Base-by-base conservation (phyloP, 2,113 vertebrate species). In the Polypterus senegalus region DNA sequence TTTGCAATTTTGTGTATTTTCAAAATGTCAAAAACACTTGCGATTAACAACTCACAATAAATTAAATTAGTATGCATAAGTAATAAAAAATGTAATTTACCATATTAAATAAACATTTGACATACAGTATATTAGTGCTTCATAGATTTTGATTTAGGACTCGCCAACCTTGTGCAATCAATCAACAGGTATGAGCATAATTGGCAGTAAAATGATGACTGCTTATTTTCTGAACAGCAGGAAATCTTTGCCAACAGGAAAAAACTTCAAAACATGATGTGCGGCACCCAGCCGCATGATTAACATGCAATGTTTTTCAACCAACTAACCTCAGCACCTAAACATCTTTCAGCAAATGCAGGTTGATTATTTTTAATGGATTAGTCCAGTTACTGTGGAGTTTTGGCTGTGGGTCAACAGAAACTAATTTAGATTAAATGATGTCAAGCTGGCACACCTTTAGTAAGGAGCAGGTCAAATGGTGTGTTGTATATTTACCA, bases 101-200 rank as follows among this genome's bases (percentile, higher is more conserved):
- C 1, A 27, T 27, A 27, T 27, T 27, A 27, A 27, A 27, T 27
- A 27, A 27, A 27, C 27, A 27, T 27, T 27, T 27, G 27, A 27
- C 27, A 27, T 27, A 27, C 27, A 27, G 27, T 27, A 27, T 27
- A 27, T 27, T 27, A 27, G 27, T 27, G 27, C 27, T 27, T 27
- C 27, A 27, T 27, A 27, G 27, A 27, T 27, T 27, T 27, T 27
- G 27, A 27, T 27, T 27, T 27, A 27, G 27, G 27, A 27, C 27
- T 27, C 27, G 27, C 27, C 27, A 27, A 27, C 27, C 27, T 56
- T 63, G 53, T 57, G 49, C 49, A 57, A 27, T 53, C 49, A 63
- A 63, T 63, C 47, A 63, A 63, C 61, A 57, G 47, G 54, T 57
- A 53, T 57, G 61, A 63, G 56, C 45, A 56, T 63, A 63, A 63